Evolutionary conservation across 2,113 vertebrate genomes (phyloP).

Genomic region (Melozone crissalis): DNA sequence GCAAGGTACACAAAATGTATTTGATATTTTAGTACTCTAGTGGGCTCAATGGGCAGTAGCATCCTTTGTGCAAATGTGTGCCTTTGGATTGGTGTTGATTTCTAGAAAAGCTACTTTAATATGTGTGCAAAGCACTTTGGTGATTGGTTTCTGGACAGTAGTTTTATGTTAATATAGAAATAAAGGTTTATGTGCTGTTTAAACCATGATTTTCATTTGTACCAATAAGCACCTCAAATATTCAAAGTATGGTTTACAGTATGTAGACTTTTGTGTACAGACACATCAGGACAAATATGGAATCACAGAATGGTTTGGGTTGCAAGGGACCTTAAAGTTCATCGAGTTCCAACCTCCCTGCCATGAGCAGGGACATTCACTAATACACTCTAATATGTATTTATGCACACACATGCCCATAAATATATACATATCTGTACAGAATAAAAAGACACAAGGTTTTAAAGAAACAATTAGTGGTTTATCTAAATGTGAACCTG

Average conservation of each 20-base stretch:
- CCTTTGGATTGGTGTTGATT: background rate
- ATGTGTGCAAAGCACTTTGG: accelerated
- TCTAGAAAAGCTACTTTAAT: background rate
- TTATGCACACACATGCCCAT: background rate
- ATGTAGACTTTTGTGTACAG: background rate
- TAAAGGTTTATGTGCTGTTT: background rate
- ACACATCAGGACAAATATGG: background rate
- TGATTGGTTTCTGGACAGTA: background rate
- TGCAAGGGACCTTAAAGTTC: background rate
- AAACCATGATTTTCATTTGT: background rate
- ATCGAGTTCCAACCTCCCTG: background rate
- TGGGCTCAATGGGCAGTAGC: background rate
- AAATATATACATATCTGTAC: background rate
- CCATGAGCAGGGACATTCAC: background rate
- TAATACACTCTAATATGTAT: background rate
- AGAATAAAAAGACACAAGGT: background rate
- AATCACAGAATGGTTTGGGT: background rate
- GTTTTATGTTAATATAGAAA: background rate
- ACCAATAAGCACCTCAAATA: background rate
- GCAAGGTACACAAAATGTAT: background rate
- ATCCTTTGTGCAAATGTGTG: background rate
- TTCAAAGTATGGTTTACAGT: background rate
- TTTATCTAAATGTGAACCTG: background rate
- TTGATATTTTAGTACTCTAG: background rate
- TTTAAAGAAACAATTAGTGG: background rate